Base-by-base conservation (phyloP, 2,797 vertebrate species). In the Ptychadena robeensis region DNA sequence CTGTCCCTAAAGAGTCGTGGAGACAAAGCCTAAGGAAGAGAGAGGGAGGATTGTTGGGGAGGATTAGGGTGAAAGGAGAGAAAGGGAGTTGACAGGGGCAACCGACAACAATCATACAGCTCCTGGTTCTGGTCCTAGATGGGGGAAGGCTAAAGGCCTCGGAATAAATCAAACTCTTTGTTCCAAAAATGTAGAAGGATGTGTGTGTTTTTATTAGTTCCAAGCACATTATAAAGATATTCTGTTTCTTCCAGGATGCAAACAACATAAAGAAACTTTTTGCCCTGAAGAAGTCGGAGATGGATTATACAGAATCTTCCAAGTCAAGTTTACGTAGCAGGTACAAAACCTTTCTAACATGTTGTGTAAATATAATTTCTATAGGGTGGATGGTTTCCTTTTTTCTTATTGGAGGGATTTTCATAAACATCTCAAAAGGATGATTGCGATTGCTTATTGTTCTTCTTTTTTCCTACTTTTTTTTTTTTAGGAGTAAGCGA, bases 181-280 rank as follows among this genome's bases (percentile, higher is more conserved):
- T n/a, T n/a, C 44, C 4, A 48, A 3, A 53, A 22, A 53, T 22
- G 6, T 53, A 0, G 15, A 53, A 22, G 18, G 0, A 53, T 53
- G 4, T 9, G 28, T 61, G 9, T 61, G 4, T 27, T 2, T 28
- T 2, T 12, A 10, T 27, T 18, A 1, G 0, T 4, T 3, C 8
- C n/a, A n/a, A 25, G 9, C 2, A 25, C 11, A 25, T 61, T 40
- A 40, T 6, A 6, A 40, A 28, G 27, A 86, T 88, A 11, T 38
- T 75, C 90, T 73, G 88, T 82, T 10, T 82, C 87, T 82, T 86
- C 72, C 89, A 99, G 98, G 98, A 99, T 91, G 97, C 98, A 88
- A 98, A 98, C 93, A 98, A 95, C 7, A 98, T 99, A 87, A 99
- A 99, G 92, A 99, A 98, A 93, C 91, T 98, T 86, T 99, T 98